Conservation (phyloP, 2,113 vertebrate species). For the Myiopsitta monachus region DNA sequence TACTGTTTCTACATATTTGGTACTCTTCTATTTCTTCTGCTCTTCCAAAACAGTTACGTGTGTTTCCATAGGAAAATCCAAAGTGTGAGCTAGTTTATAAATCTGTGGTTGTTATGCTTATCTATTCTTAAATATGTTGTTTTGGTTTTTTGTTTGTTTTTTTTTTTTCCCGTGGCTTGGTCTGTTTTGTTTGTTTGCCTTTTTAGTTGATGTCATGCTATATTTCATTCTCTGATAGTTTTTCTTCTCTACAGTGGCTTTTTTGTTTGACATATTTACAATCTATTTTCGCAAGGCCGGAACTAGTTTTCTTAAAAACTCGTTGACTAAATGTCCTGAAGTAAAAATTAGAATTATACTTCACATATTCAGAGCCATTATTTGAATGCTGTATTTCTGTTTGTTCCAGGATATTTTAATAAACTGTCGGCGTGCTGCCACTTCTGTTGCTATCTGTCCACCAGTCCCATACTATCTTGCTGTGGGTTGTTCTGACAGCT, state of each 20-base stretch:
- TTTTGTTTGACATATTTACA: neutral
- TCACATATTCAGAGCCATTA: neutral
- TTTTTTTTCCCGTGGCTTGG: neutral
- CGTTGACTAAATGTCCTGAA: neutral
- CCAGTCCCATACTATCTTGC: conserved; percentile 93
- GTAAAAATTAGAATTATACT: neutral
- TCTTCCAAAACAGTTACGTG: neutral
- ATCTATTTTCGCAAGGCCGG: neutral
- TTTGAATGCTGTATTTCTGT: conserved; percentile 12
- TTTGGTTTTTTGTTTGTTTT: neutral
- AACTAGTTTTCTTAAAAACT: neutral
- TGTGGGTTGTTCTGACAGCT: conserved; percentile 97
- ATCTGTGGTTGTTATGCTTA: neutral
- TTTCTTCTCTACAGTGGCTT: neutral
- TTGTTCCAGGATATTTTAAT: conserved; percentile 92
- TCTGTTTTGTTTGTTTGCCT: neutral
- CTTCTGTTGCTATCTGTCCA: conserved; percentile 95
- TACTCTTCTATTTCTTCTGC: neutral
- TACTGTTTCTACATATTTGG: neutral
- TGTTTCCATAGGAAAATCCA: neutral
- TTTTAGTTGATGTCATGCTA: neutral
- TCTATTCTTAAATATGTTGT: neutral
- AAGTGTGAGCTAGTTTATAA: neutral
- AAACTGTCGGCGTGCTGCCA: conserved; percentile 94
- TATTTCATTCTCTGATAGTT: neutral